Base-by-base conservation (phyloP, 2,113 vertebrate species). In the Equus quagga region DNA sequence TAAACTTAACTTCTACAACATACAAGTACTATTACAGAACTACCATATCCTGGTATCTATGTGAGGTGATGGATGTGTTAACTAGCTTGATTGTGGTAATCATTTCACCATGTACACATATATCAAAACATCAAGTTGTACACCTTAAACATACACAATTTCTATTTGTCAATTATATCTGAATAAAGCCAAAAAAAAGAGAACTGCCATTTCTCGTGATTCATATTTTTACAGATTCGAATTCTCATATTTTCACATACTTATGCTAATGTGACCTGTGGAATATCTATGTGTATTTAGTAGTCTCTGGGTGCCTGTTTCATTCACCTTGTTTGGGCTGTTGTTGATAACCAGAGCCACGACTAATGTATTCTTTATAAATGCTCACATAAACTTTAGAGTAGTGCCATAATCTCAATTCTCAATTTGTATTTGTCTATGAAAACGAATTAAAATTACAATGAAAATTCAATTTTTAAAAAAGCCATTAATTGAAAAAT, bases 401-500 rank as follows among this genome's bases (percentile, higher is more conserved):
- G 28, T 41, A 44, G 14, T 78, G n/a, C 78, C 79, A 93, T 10
- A 58, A 83, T 81, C 13, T 89, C 80, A 60, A 51, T 84, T 86
- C 69, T 92, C 56, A 65, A 33, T 81, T 60, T 4, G 3, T 85
- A 69, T 93, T 83, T 80, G 49, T 79, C 81, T 79, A 51, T 83
- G 65, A 51, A 73, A 84, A 76, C 60, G 15, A 88, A 73, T 23
- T 82, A 75, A 95, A 96, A 94, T 49, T 60, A 89, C 0, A 64
- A 60, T 67, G 18, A 84, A 93, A 81, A 54, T 54, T 58, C 15
- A 44, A 78, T n/a, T 95, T 72, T 73, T 31, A 75, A 88, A 85
- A 91, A 60, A 64, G 46, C 17, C 72, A 15, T 72, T 36, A 76
- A 93, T 21, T 41, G 36, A 75, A 51, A 98, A 93, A 86, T 88